These are phyloP conservation scores for Ispidina lecontei DNA, from an alignment of 2,797 vertebrate species.

Conservation along the genomic window DNA sequence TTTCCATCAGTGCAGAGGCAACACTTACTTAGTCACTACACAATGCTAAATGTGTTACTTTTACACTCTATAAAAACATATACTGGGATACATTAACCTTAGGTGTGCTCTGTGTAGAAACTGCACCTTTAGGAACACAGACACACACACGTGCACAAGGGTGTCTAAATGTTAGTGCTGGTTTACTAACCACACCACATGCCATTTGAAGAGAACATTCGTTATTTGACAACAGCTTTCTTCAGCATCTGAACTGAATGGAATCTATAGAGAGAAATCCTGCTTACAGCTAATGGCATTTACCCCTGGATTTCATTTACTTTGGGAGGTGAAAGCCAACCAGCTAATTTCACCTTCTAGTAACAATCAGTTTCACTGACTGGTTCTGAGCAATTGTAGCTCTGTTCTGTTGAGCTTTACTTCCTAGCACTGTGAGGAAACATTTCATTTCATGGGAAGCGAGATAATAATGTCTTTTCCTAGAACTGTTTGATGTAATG, in stretches of 20 bases:
- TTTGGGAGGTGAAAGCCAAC: not conserved
- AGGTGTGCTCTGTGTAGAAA: not conserved
- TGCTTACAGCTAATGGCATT: not conserved
- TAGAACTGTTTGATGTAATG: not conserved
- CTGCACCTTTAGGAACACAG: not conserved
- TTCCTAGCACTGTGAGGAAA: not conserved
- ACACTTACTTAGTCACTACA: not conserved
- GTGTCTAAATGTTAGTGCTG: not conserved
- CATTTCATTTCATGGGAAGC: not conserved
- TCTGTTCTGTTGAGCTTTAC: not conserved
- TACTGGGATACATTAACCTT: not conserved
- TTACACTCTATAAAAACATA: not conserved
- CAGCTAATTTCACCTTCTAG: not conserved
- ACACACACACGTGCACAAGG: rapidly evolving
- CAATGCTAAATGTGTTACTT: not conserved
- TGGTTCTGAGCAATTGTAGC: not conserved
- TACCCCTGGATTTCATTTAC: not conserved
- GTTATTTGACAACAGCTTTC: not conserved
- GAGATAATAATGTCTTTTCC: not conserved
- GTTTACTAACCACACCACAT: not conserved
- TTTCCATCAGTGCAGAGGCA: not conserved
- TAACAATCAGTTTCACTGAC: not conserved
- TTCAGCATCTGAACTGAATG: not conserved
- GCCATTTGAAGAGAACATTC: not conserved
- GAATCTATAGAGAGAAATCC: not conserved